Evolutionary conservation across 2,888 invertebrate species (phyloP), one percentile per base, ranked within the genome.

Genomic region (Nineta flava): DNA sequence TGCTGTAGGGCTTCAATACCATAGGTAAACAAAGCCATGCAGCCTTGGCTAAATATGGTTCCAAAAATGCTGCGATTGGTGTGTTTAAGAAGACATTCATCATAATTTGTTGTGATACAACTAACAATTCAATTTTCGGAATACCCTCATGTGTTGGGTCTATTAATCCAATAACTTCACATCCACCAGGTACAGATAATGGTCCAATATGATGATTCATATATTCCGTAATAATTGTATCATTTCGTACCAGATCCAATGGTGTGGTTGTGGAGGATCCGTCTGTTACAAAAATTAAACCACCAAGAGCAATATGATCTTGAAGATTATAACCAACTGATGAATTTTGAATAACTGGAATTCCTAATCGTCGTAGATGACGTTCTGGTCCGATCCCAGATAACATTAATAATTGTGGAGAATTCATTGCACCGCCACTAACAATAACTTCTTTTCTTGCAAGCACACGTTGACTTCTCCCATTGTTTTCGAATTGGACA

Each of bases 351-450:
- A 76, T 56, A 0, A 75, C 67, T 2, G 72, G 65, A 38, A 81
- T 77, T 41, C 71, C 71, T 52, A 75, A 60, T 2, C 72, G 64
- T 52, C 71, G 66, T 46, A 83, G 66, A 58, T 82, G 76, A 31
- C 70, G 65, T 52, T 63, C 71, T 1, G 81, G 81, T 2, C 83
- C 83, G 7, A 87, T 74, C 3, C 88, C 88, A 3, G 87, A 87
- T 15, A 88, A 63, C 81, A 87, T 80, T 15, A 91, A 66, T 6
- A 90, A 61, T 61, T 87, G 84, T 1, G 88, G 85, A 5, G 84
- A 75, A 64, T 84, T 82, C 32, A 88, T 76, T 3, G 86, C 76
- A 5, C 87, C 88, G 1, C 83, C 84, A 40, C 80, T 76, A 35
- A 88, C 55, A 50, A 90, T 82, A 0, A 88, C 77, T 65, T 85